Conservation (phyloP, 2,797 vertebrate species). For the Glossophaga mutica region DNA sequence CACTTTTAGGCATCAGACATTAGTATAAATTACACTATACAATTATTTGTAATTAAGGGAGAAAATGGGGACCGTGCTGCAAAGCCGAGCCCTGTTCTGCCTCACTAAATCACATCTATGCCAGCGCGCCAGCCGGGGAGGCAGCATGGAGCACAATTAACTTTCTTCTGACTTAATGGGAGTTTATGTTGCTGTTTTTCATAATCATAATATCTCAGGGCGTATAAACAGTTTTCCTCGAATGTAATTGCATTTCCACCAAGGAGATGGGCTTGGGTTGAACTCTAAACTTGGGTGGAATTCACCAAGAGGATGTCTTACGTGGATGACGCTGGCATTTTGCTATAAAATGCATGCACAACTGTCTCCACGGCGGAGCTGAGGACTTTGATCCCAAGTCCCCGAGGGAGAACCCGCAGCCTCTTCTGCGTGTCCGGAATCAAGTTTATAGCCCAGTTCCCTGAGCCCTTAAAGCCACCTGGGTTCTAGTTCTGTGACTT, state of each 20-base stretch:
- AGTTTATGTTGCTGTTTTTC: conserved; percentile 57
- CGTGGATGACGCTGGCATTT: neutral
- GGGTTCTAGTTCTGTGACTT: neutral
- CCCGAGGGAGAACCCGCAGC: neutral
- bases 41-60: conserved; percentile 66
- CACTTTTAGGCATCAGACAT: neutral
- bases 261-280: conserved; percentile 18
- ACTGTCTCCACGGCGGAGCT: neutral
- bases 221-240: conserved; percentile 43
- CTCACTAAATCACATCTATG: neutral
- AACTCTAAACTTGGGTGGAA: conserved; percentile 11
- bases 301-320: neutral
- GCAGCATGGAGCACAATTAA: conserved; percentile 28
- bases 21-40: conserved; percentile 49
- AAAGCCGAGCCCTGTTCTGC: neutral
- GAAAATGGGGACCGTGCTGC: neutral
- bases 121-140: neutral
- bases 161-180: conserved; percentile 55
- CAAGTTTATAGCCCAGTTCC: neutral
- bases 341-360: accelerated
- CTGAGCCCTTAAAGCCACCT: neutral
- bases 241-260: conserved; percentile 36
- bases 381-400: neutral
- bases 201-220: conserved; percentile 66
- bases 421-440: neutral